These are phyloP conservation scores for Uloborus plumipes DNA, from an alignment of 2,888 invertebrate species.

Conservation along the genomic window DNA sequence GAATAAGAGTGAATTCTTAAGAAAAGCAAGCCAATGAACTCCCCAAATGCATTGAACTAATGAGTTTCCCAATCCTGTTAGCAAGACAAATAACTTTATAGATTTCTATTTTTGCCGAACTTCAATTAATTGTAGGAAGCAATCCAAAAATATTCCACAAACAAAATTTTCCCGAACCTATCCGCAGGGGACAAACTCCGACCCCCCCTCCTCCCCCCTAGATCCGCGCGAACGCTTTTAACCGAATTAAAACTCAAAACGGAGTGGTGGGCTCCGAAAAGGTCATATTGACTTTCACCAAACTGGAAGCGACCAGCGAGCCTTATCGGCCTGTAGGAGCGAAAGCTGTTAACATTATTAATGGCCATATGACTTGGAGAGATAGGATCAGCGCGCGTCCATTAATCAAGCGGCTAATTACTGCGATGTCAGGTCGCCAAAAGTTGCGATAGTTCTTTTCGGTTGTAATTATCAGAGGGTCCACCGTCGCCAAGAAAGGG, in stretches of 20 bases:
- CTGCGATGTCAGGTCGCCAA: constrained; percentile 48
- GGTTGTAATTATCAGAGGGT: constrained; percentile 34
- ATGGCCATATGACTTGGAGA: constrained; percentile 47
- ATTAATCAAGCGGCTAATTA: constrained; percentile 61
- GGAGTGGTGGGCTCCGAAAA: constrained; percentile 29
- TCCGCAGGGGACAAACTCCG: no score
- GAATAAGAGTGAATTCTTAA: no score
- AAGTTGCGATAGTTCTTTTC: constrained; percentile 51
- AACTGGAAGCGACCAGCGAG: constrained; percentile 18
- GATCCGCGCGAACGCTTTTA: constrained; percentile 23
- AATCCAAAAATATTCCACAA: no score
- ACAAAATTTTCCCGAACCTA: no score
- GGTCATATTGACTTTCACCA: constrained; percentile 54
- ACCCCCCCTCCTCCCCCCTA: no score
- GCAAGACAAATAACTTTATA: no score
- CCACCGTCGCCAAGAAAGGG: neutral
- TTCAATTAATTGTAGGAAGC: no score
- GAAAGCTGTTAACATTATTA: constrained; percentile 60
- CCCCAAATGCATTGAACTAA: no score
- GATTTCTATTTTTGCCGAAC: no score
- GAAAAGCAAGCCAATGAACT: no score
- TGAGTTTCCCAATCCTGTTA: no score
- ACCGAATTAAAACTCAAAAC: constrained; percentile 50
- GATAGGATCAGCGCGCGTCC: constrained; percentile 50
- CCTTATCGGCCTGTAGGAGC: constrained; percentile 25